Evolutionary conservation across 2,113 vertebrate genomes (phyloP), one percentile per base, ranked within the genome.

Genomic region (Eolophus roseicapilla): DNA sequence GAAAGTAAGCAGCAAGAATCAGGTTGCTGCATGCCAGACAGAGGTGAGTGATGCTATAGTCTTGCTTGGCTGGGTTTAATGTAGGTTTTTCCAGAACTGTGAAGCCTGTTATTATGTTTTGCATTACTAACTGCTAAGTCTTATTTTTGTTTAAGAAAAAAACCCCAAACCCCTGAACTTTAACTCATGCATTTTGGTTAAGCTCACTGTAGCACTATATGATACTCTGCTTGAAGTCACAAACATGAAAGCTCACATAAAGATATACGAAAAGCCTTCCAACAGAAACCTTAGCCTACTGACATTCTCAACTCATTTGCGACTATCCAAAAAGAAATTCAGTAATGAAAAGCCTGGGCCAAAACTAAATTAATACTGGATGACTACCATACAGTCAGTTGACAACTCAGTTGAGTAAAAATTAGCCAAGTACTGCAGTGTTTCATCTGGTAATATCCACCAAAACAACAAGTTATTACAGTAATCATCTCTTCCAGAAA

Each of bases 1-100:
- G 71, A 35, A 65, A 24, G 39, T n/a, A 25, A 57, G 53, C 2
- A 2, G 33, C 39, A 44, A 33, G 59, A 83, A 16, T 17, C 41
- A 81, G 50, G 43, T 9, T 3, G 0, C 65, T 71, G n/a, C 0
- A 0, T 39, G 46, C 27, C 2, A 13, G 50, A 21, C 37, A 44
- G 50, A 64, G 49, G 53, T 76, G 14, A 63, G 47, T 27, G 74
- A 70, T 2, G 6, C 59, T 55, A 2, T 17, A 44, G 8, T 50
- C 84, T 52, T 80, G 23, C 28, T 25, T 91, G 13, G 2, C 12
- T 47, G 35, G 11, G 17, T 86, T 69, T 41, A 62, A 43, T 12
- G 9, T 16, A 27, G 21, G 8, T 79, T 94, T 74, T 65, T 37
- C 10, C 19, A 77, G 44, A 86, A 69, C 63, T 57, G 29, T 17